phyloP scores from a whole-genome alignment of 2,797 vertebrate genomes.

The Dipus sagitta region DNA sequence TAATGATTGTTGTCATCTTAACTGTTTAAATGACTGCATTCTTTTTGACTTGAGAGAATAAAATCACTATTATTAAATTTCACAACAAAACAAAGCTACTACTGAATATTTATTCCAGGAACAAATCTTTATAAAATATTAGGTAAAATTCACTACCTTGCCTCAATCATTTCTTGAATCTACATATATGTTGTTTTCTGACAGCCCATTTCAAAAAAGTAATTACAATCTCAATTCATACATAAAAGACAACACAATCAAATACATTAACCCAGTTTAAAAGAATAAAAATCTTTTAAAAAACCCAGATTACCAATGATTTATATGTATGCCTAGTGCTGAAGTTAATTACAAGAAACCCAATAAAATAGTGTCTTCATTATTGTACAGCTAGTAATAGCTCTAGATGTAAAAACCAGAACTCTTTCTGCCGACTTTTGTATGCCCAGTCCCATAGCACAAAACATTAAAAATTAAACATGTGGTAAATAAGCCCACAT shows the following conservation, averaged over 20 bases:
- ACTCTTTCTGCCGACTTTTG: conserved; percentile 86
- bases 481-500: conserved; percentile 88
- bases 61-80: conserved; percentile 74
- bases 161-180: conserved; percentile 87
- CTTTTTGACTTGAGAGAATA: conserved; percentile 51
- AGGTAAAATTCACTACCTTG: conserved; percentile 86
- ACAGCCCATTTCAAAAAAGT: conserved; percentile 87
- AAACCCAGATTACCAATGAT: conserved; percentile 90
- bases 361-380: conserved; percentile 91
- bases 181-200: conserved; percentile 84
- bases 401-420: conserved; percentile 86
- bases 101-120: conserved; percentile 82
- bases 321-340: conserved; percentile 89
- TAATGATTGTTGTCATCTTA: conserved; percentile 60
- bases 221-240: conserved; percentile 84
- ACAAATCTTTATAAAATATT: conserved; percentile 86
- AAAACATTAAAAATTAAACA: conserved; percentile 89
- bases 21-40: conserved; percentile 31
- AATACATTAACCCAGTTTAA: conserved; percentile 85
- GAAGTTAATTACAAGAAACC: conserved; percentile 92
- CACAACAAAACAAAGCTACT: conserved; percentile 68
- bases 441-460: conserved; percentile 87
- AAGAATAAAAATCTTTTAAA: conserved; percentile 87
- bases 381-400: conserved; percentile 90
- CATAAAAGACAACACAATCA: conserved; percentile 86